Conservation (phyloP, 2,888 invertebrate genomes). For the Troides aeacus region DNA sequence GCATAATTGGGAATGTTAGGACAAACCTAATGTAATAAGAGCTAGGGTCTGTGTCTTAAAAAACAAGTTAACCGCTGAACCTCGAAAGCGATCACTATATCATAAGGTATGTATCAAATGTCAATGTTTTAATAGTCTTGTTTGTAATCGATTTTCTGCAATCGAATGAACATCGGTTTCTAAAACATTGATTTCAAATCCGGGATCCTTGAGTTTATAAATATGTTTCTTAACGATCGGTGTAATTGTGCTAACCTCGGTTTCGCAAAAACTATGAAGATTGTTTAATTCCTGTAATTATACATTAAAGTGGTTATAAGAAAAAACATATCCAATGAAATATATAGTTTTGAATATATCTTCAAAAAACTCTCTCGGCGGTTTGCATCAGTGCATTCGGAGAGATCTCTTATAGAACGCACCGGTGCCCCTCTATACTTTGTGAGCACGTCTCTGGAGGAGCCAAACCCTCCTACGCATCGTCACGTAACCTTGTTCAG, state of each 20-base stretch:
- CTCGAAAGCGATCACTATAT: no score
- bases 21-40: no score
- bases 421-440: no score
- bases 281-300: slow-evolving; percentile 3
- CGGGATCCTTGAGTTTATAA: slow-evolving; percentile 23
- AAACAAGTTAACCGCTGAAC: no score
- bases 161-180: slow-evolving; percentile 4
- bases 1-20: no score
- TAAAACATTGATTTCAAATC: slow-evolving; percentile 24
- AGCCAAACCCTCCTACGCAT: no score
- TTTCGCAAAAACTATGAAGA: slow-evolving; percentile 7
- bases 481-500: no score
- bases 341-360: background rate
- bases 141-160: background rate
- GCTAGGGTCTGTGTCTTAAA: no score
- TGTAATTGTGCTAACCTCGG: slow-evolving; percentile 13
- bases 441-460: no score
- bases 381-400: no score
- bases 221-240: slow-evolving; percentile 5
- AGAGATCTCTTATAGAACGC: no score
- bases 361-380: background rate
- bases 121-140: background rate
- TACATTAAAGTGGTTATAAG: background rate
- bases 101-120: background rate
- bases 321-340: background rate